Evolutionary conservation across 2,113 vertebrate genomes (phyloP).

Genomic region (Circaetus gallicus): DNA sequence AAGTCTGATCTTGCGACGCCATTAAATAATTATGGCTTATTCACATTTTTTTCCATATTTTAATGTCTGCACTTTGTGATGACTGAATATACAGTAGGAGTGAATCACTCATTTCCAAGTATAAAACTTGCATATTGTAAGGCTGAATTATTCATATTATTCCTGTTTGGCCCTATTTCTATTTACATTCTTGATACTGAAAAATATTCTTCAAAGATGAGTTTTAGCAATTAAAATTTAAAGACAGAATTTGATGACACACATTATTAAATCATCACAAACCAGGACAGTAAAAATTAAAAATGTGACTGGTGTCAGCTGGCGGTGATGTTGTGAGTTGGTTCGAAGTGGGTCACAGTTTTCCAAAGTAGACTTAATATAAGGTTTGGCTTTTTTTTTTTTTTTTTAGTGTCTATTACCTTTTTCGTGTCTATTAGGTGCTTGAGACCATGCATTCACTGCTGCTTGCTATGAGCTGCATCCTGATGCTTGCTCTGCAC

Average conservation of each 20-base stretch:
- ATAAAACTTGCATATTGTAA: conserved; percentile 16
- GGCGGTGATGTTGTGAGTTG: not conserved
- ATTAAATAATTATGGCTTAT: conserved; percentile 3
- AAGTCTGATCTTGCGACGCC: not conserved
- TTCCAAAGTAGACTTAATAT: not conserved
- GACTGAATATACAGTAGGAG: not conserved
- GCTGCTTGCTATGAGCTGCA: fast-evolving
- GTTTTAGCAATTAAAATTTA: conserved; percentile 43
- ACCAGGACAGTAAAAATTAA: not conserved
- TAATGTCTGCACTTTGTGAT: not conserved
- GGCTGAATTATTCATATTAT: conserved; percentile 49
- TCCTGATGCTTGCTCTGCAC: too few relatives aligned
- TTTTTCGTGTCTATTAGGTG: not conserved
- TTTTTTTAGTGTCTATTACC: not conserved
- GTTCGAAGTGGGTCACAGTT: not conserved
- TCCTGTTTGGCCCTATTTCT: not conserved
- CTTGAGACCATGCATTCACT: not conserved
- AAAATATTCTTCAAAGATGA: conserved; percentile 37
- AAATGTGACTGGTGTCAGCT: not conserved
- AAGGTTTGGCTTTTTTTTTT: not conserved
- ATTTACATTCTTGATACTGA: conserved; percentile 49
- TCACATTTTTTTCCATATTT: not conserved
- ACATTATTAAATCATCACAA: not conserved
- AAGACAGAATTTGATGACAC: not conserved
- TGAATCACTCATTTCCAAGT: conserved; percentile 33